phyloP scores from a whole-genome alignment of 2,113 vertebrate genomes.

The Stomatorhinus ivindoensis region DNA sequence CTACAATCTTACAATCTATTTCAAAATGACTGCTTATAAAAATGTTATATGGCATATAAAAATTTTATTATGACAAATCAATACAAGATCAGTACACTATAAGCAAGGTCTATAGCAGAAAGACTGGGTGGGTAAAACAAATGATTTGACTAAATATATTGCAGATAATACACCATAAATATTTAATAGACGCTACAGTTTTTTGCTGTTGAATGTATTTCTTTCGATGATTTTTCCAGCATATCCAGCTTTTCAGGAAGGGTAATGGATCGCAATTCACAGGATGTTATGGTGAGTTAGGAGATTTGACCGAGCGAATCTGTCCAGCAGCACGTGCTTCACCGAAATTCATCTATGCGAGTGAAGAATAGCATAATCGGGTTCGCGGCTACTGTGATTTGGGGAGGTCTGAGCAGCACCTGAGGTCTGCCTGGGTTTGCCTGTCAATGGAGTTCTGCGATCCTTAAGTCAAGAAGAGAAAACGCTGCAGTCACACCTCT shows the following conservation, averaged over 20 bases:
- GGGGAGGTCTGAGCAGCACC: neutral
- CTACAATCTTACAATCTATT: neutral
- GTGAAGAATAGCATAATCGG: neutral
- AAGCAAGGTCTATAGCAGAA: neutral
- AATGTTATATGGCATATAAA: neutral
- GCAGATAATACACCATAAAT: neutral
- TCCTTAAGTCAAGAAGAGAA: neutral
- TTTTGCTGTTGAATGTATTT: neutral
- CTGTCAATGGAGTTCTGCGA: neutral
- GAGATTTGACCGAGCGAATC: neutral
- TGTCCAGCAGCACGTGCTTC: neutral
- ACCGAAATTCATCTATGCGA: neutral
- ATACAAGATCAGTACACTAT: neutral
- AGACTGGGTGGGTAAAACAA: neutral
- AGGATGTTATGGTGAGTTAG: neutral
- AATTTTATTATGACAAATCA: neutral
- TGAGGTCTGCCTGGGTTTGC: neutral
- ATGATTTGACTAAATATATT: neutral
- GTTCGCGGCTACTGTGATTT: neutral
- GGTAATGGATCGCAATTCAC: neutral
- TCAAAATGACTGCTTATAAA: neutral
- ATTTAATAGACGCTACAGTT: neutral
- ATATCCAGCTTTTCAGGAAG: neutral
- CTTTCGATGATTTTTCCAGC: neutral
- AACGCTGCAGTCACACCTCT: neutral